Conservation (phyloP, 1,140 invertebrate genomes). For the Tetragonula clypearis region DNA sequence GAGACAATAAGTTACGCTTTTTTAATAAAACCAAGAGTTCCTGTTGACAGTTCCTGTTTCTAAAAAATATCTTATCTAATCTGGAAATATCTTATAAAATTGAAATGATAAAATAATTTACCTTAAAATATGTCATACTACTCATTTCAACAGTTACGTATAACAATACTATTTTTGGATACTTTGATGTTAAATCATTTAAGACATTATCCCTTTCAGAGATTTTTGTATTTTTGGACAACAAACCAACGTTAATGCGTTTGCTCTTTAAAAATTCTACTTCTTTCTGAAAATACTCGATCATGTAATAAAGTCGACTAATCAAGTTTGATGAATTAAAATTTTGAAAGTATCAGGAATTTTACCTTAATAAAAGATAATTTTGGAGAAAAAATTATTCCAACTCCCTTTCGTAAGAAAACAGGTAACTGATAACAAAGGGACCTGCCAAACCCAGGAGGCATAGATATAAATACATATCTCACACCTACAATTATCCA, state of each 20-base stretch:
- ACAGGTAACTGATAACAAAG: constrained; percentile 26
- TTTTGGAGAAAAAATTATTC: constrained; percentile 18
- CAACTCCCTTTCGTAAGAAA: background rate
- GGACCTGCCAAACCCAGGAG: constrained; percentile 8
- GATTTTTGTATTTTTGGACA: background rate
- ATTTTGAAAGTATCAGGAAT: background rate
- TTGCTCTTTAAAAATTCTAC: constrained; percentile 26
- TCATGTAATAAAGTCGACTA: background rate
- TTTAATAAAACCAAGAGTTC: background rate
- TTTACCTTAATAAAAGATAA: constrained; percentile 30
- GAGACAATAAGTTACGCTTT: background rate
- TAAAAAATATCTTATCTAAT: too few relatives aligned
- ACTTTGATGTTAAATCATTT: constrained; percentile 1
- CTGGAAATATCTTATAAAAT: background rate
- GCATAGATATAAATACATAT: constrained; percentile 29
- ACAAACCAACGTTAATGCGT: background rate
- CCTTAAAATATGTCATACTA: background rate
- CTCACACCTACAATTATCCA: background rate
- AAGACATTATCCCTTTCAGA: background rate
- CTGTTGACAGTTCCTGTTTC: background rate
- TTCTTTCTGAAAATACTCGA: constrained; percentile 1
- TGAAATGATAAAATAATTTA: background rate
- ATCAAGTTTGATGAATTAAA: background rate
- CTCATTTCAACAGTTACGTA: background rate
- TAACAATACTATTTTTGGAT: constrained; percentile 9